These are phyloP conservation scores for Phylloscopus trochiloides DNA, from an alignment of 2,113 vertebrate species.

Conservation along the genomic window DNA sequence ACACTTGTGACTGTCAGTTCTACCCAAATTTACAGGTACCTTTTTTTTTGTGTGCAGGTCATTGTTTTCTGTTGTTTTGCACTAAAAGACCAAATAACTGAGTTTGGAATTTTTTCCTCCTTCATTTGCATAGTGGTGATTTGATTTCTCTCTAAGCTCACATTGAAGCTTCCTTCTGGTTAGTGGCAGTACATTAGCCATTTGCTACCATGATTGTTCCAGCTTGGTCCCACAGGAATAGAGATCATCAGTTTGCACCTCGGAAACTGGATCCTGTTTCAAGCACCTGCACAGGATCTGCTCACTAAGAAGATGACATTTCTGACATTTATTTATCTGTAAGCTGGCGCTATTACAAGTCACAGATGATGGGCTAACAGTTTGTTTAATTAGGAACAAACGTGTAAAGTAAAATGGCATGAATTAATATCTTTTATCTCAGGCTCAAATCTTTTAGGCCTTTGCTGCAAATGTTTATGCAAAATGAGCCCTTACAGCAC, in stretches of 20 bases:
- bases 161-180: not conserved
- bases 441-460: not conserved
- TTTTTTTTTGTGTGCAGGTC: not conserved
- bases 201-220: not conserved
- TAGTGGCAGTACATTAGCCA: not conserved
- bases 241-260: not conserved
- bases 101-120: fast-evolving
- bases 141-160: not conserved
- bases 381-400: not conserved
- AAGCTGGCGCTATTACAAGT: not conserved
- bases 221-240: not conserved
- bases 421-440: not conserved
- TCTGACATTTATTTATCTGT: not conserved
- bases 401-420: not conserved
- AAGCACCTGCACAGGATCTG: not conserved
- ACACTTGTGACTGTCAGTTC: not conserved
- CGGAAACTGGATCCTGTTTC: not conserved
- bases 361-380: not conserved
- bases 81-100: not conserved
- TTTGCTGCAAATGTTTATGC: not conserved
- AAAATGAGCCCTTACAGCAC: not conserved
- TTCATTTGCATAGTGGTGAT: not conserved
- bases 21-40: not conserved
- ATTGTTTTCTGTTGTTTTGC: not conserved
- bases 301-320: not conserved